Evolutionary conservation across 2,113 vertebrate genomes (phyloP).

Genomic region (Nycticorax nycticorax): DNA sequence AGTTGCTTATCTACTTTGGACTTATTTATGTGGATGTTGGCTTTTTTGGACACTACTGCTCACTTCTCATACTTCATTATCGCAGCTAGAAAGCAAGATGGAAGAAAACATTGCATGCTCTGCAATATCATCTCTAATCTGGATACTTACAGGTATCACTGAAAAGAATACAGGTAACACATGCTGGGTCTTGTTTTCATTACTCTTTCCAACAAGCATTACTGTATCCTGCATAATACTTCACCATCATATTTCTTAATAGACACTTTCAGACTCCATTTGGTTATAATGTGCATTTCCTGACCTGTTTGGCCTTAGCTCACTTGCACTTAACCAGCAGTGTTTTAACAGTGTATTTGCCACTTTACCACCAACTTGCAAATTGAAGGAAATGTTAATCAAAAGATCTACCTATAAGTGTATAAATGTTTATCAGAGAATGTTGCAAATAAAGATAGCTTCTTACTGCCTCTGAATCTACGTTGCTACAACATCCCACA

Average conservation of each 20-base stretch:
- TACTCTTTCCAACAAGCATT: background rate
- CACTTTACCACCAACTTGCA: background rate
- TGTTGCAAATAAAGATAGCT: background rate
- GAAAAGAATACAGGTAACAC: background rate
- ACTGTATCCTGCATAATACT: background rate
- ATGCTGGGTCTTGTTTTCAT: background rate
- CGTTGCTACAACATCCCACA: background rate
- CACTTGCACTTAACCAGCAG: background rate
- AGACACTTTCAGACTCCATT: background rate
- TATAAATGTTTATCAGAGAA: background rate
- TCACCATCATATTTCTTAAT: background rate
- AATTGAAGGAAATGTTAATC: background rate
- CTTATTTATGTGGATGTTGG: background rate
- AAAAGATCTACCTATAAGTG: background rate
- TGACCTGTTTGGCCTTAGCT: background rate
- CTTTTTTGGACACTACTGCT: background rate
- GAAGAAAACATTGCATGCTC: background rate
- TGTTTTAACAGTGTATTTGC: fast-evolving
- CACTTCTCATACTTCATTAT: background rate
- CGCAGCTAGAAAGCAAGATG: background rate
- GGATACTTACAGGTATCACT: background rate
- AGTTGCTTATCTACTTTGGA: background rate
- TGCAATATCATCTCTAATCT: background rate
- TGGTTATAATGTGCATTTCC: background rate
- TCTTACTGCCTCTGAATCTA: background rate